These are phyloP conservation scores for Hassar affinis DNA, from an alignment of 2,113 vertebrate species.

Conservation along the genomic window DNA sequence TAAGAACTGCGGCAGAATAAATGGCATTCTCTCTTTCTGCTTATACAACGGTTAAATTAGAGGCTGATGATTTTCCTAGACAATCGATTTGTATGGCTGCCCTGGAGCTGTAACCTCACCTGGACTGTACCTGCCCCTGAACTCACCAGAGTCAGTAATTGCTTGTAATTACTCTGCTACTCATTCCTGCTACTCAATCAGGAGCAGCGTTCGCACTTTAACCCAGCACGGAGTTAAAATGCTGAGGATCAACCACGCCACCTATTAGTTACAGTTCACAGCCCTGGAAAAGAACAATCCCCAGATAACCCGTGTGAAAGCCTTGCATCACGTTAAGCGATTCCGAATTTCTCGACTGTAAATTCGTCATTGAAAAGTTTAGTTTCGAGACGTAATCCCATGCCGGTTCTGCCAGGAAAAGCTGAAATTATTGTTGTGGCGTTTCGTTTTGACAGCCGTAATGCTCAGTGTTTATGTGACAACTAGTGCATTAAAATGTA, in stretches of 20 bases:
- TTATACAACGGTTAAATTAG: neutral
- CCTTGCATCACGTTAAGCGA: neutral
- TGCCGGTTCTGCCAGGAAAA: neutral
- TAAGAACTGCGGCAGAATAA: neutral
- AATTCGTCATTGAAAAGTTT: neutral
- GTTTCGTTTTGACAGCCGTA: neutral
- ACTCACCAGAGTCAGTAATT: slow-evolving; percentile 3
- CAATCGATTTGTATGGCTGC: neutral
- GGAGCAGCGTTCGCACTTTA: neutral
- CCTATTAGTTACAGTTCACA: slow-evolving; percentile 26
- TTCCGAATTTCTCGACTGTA: neutral
- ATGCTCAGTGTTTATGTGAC: slow-evolving; percentile 1
- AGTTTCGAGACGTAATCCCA: neutral
- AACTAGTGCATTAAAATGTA: slow-evolving; percentile 8
- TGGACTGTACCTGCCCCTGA: neutral
- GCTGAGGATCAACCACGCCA: neutral
- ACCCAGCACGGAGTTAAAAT: neutral
- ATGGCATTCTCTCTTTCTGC: neutral
- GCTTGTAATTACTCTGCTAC: slow-evolving; percentile 33
- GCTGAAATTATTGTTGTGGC: neutral
- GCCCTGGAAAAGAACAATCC: slow-evolving; percentile 7
- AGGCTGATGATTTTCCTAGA: slow-evolving; percentile 19
- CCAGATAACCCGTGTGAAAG: neutral
- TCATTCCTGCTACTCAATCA: neutral
- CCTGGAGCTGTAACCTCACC: neutral